Base-by-base conservation (phyloP, 2,113 vertebrate genomes). In the Plecotus auritus region DNA sequence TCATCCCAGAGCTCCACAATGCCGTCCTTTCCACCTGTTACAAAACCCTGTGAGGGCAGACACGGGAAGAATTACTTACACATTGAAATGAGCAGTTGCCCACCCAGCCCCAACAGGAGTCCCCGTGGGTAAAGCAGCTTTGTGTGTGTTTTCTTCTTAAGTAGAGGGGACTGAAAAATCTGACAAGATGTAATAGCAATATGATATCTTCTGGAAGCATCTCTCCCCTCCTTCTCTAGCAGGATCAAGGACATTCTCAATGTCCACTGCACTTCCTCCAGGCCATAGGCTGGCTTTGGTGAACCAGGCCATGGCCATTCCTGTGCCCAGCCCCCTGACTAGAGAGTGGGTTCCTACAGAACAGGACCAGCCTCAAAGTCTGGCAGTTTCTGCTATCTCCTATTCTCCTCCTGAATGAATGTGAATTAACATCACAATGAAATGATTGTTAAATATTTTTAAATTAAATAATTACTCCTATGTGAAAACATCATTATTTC, bases 1-100 rank as follows among this genome's bases (percentile, higher is more conserved):
- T 99, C 99, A 94, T 99, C 99, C 99, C 99, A 99, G 69, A 99
- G 99, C 61, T 99, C 99, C 97, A 99, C 99, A 4, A 99, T 98
- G 69, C 99, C 99, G 45, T 99, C 99, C 96, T 99, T 99, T 73
- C 99, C 99, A 73, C 99, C 99, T 0, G 99, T 99, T 93, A 99
- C 99, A 96, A 99, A 99, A 2, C 99, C 99, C 99, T 99, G 98
- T 1, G 90, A 23, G 90, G 72, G 72, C 69, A 95, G 12, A 98
- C 45, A 4, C 7, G 42, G 70, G 90, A 88, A 95, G 51, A 37
- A 66, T 93, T 11, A 94, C 0, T 73, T 2, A 91, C n/a, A 92
- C 0, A 22, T 61, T 72, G 97, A 56, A 77, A 66, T 40, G n/a
- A 61, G 35, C 74, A 74, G 17, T 42, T 20, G 82, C 42, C 56